phyloP scores from a whole-genome alignment of 2,888 invertebrate genomes.

The Odontocerum albicorne region DNA sequence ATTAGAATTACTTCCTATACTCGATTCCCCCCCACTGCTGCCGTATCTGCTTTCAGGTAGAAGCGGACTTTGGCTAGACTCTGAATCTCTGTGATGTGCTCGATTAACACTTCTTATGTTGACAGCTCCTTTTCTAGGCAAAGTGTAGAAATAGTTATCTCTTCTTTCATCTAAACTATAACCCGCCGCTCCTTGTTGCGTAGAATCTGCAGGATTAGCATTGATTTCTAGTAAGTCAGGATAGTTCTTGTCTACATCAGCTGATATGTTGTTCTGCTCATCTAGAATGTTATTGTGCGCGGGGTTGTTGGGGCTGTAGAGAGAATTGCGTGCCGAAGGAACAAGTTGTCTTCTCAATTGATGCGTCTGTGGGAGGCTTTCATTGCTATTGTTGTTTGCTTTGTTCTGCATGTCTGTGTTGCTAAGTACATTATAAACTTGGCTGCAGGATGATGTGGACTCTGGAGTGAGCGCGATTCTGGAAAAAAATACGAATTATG shows the following conservation, averaged over 20 bases:
- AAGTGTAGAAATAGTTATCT: constrained; percentile 65
- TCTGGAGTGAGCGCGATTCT: constrained; percentile 54
- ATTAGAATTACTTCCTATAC: constrained; percentile 51
- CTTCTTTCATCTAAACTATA: constrained; percentile 41
- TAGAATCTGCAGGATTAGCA: constrained; percentile 13
- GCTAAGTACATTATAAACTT: constrained; percentile 46
- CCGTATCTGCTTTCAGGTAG: constrained; percentile 70
- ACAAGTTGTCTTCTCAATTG: constrained; percentile 16
- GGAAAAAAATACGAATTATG: too few relatives aligned
- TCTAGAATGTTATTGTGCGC: constrained; percentile 35
- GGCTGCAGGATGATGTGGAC: constrained; percentile 59
- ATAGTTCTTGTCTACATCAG: constrained; percentile 58
- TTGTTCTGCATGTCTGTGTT: constrained; percentile 48
- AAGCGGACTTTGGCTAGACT: constrained; percentile 71
- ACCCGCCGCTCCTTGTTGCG: constrained; percentile 9
- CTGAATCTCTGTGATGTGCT: constrained; percentile 52
- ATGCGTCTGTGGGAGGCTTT: constrained; percentile 40
- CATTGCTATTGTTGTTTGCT: constrained; percentile 47
- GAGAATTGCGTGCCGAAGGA: constrained; percentile 42
- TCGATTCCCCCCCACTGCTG: constrained; percentile 70
- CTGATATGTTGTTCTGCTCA: constrained; percentile 53
- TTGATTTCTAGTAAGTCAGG: constrained; percentile 59
- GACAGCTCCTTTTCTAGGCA: constrained; percentile 53
- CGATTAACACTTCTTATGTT: constrained; percentile 28
- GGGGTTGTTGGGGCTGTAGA: constrained; percentile 42